Evolutionary conservation across 2,113 vertebrate species (phyloP).

Genomic region (Heptranchias perlo): DNA sequence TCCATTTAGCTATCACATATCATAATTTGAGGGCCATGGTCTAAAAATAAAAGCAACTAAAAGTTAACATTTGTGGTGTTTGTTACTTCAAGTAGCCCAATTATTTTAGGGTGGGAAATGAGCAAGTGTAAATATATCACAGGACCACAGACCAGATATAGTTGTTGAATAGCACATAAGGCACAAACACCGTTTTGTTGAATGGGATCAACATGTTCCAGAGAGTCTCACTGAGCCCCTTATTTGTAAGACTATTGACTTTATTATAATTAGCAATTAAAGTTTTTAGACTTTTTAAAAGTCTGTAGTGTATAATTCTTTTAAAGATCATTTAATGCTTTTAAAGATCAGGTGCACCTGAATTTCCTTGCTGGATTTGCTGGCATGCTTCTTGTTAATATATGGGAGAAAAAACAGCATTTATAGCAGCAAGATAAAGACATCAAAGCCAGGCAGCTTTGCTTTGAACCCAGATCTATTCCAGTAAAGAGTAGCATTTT

Average conservation of each 20-base stretch:
- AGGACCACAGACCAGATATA: not conserved
- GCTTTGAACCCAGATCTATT: slow-evolving; percentile 10
- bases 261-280: not conserved
- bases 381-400: not conserved
- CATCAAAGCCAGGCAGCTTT: not conserved
- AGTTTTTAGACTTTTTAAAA: not conserved
- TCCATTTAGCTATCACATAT: not conserved
- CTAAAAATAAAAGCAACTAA: not conserved
- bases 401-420: not conserved
- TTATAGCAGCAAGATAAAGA: slow-evolving; percentile 6
- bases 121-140: not conserved
- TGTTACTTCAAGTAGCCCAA: not conserved
- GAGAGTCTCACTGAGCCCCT: not conserved
- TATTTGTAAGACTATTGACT: not conserved
- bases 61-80: not conserved
- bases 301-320: not conserved
- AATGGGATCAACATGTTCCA: too few species aligned
- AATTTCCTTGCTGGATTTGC: not conserved
- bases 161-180: not conserved
- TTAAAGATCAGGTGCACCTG: not conserved
- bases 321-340: not conserved
- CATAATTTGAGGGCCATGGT: not conserved
- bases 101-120: not conserved
- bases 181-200: not conserved
- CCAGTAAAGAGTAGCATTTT: slow-evolving; percentile 2